Conservation (phyloP, 2,888 invertebrate species). For the Agapostemon virescens region DNA sequence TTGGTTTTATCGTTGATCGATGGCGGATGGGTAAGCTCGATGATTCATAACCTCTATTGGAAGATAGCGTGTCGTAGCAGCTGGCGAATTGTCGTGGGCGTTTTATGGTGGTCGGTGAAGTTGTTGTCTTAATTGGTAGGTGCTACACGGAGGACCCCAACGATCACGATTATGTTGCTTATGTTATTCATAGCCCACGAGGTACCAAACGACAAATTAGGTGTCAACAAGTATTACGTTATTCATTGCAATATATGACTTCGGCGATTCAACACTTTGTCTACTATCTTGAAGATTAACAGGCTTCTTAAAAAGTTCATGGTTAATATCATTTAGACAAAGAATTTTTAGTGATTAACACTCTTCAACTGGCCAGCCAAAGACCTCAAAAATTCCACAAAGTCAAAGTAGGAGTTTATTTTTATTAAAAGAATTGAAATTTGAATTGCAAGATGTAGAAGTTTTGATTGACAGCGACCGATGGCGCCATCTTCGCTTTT, state of each 20-base stretch:
- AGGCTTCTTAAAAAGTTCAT: too few relatives aligned
- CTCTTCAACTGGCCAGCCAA: too few relatives aligned
- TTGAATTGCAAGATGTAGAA: not conserved
- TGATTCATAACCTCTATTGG: not conserved
- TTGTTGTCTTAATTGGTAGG: not conserved
- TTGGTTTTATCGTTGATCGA: conserved; percentile 8
- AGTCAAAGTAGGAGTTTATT: too few relatives aligned
- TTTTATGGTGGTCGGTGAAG: not conserved
- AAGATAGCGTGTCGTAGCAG: not conserved
- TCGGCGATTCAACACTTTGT: not conserved
- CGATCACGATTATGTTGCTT: not conserved
- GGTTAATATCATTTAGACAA: too few relatives aligned
- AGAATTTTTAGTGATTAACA: too few relatives aligned
- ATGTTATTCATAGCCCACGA: not conserved
- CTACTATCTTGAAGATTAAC: not conserved
- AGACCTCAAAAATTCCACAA: too few relatives aligned
- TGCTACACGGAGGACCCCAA: not conserved
- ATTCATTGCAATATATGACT: not conserved
- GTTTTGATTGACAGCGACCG: not conserved
- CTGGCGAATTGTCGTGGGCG: not conserved
- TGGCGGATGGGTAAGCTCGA: not conserved
- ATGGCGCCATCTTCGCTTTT: not conserved
- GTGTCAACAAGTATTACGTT: not conserved
- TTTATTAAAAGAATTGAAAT: too few relatives aligned
- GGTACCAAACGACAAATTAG: not conserved